Conservation (phyloP, 2,797 vertebrate species). For the Thunnus albacares region DNA sequence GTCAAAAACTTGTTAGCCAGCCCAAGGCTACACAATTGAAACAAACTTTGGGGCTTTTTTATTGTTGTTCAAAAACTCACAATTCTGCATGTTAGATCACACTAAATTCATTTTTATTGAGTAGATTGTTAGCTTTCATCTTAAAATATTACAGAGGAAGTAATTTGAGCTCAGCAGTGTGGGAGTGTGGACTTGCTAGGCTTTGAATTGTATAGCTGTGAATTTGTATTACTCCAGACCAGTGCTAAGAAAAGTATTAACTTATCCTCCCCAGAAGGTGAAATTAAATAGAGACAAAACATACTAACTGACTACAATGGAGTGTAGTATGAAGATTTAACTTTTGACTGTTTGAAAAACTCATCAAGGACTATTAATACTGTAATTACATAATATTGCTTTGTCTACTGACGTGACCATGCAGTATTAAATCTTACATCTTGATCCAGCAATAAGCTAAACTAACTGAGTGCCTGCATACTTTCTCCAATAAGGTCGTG, state of each 20-base stretch:
- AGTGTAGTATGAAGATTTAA: neutral
- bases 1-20: conserved; percentile 54
- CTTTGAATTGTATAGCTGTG: conserved; percentile 15
- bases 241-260: neutral
- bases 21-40: conserved; percentile 48
- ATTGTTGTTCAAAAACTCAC: conserved; percentile 24
- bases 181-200: neutral
- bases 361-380: neutral
- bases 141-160: neutral
- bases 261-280: neutral
- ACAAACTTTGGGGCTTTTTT: conserved; percentile 50
- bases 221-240: neutral
- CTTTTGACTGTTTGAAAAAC: neutral
- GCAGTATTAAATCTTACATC: conserved; percentile 18
- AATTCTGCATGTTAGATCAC: conserved; percentile 13
- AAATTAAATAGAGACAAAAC: neutral
- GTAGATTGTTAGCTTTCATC: conserved; percentile 5
- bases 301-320: neutral
- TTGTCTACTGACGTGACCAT: neutral
- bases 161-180: neutral
- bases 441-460: conserved; percentile 14
- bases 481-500: conserved; percentile 30
- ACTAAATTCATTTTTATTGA: neutral
- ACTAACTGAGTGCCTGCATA: conserved; percentile 69
- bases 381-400: neutral